phyloP scores from a whole-genome alignment of 2,797 vertebrate species.

The Perodicticus potto region DNA sequence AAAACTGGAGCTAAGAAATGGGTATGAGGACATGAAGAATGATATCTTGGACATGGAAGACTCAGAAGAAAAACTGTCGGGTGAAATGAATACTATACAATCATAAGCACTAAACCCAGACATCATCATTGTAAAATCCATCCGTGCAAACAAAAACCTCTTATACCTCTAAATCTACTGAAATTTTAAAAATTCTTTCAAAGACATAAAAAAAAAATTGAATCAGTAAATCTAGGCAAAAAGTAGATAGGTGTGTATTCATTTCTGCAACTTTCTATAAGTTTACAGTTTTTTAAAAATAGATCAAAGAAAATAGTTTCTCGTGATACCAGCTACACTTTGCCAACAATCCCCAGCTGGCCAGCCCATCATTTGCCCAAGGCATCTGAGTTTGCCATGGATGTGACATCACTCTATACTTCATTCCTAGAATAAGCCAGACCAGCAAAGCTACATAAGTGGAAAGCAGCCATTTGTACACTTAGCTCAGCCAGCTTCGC shows the following conservation, averaged over 20 bases:
- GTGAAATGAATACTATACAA: not conserved
- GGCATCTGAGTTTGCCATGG: not conserved
- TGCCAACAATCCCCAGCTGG: not conserved
- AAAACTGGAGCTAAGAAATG: not conserved
- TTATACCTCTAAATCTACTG: not conserved
- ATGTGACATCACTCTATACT: not conserved
- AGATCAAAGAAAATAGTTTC: not conserved
- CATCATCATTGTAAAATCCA: not conserved
- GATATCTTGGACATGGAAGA: not conserved
- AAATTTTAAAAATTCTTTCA: not conserved
- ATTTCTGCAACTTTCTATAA: not conserved
- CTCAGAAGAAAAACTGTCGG: not conserved
- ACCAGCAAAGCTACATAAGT: not conserved
- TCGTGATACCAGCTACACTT: not conserved
- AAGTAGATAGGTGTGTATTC: not conserved
- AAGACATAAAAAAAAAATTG: not conserved
- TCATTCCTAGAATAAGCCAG: not conserved
- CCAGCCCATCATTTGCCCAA: not conserved
- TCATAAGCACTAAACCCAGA: not conserved
- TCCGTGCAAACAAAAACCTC: not conserved
- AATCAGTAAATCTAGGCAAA: not conserved
- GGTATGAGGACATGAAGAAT: not conserved
- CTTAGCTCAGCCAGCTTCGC: not conserved
- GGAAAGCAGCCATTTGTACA: not conserved
- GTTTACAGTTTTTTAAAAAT: not conserved